Evolutionary conservation across 2,113 vertebrate genomes (phyloP).

Genomic region (Panurus biarmicus): DNA sequence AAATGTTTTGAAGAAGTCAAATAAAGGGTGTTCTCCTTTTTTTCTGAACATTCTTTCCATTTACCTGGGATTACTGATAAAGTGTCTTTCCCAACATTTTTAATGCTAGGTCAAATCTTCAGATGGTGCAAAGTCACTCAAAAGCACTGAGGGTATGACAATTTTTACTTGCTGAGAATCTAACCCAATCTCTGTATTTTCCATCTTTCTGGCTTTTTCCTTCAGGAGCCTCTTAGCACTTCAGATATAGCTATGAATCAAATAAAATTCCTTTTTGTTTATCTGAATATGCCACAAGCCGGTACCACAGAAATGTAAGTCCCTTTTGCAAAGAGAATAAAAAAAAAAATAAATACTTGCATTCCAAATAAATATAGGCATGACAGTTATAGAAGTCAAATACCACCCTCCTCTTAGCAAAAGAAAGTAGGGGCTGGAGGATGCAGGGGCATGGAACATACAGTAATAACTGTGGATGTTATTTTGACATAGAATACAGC

Average conservation of each 20-base stretch:
- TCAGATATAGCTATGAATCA: not conserved
- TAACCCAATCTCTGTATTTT: not conserved
- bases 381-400: not conserved
- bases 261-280: not conserved
- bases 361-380: not conserved
- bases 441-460: not conserved
- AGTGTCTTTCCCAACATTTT: constrained; percentile 10
- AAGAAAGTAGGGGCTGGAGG: not conserved
- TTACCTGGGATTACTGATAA: constrained; percentile 62
- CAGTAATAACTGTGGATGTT: not conserved
- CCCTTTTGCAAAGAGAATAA: not conserved
- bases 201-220: not conserved
- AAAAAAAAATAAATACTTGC: not conserved
- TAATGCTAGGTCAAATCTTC: not conserved
- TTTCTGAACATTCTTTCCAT: constrained; percentile 49
- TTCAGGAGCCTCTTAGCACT: not conserved
- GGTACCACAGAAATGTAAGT: not conserved
- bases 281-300: not conserved
- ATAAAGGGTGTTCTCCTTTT: constrained; percentile 54
- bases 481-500: not conserved
- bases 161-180: not conserved
- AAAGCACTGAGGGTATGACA: not conserved
- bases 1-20: constrained; percentile 66
- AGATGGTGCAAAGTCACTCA: not conserved
- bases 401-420: not conserved